These are phyloP conservation scores for Takifugu rubripes DNA, from an alignment of 2,797 vertebrate species.

Conservation along the genomic window DNA sequence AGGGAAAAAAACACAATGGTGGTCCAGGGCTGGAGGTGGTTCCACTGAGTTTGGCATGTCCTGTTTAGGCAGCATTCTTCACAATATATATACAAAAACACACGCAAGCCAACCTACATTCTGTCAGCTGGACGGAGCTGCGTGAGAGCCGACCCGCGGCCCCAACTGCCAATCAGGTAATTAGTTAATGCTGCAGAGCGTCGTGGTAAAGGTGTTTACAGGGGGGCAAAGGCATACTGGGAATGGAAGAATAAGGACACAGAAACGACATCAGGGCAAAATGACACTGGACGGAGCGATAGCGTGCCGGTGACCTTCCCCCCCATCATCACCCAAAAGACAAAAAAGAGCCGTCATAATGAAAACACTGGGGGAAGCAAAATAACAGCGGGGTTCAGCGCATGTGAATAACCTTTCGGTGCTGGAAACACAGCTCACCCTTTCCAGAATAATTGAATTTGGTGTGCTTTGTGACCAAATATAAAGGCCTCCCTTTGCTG, in stretches of 20 bases:
- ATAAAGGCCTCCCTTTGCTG: slow-evolving; percentile 74
- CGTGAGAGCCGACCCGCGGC: not conserved
- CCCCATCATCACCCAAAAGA: slow-evolving; percentile 22
- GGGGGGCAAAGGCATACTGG: slow-evolving; percentile 34
- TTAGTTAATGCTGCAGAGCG: too few species aligned
- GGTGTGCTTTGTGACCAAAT: slow-evolving; percentile 76
- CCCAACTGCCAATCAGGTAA: not conserved
- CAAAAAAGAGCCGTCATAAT: slow-evolving; percentile 70
- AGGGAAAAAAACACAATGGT: slow-evolving; percentile 49
- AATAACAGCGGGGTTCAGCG: slow-evolving; percentile 70
- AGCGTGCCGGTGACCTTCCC: slow-evolving; percentile 47
- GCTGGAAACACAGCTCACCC: slow-evolving; percentile 73
- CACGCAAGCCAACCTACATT: slow-evolving; percentile 21
- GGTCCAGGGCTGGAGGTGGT: slow-evolving; percentile 45
- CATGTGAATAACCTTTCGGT: slow-evolving; percentile 73
- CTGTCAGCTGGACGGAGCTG: slow-evolving; percentile 14
- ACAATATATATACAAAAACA: slow-evolving; percentile 57
- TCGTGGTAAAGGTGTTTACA: not conserved
- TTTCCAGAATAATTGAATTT: slow-evolving; percentile 82
- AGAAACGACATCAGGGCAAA: slow-evolving; percentile 42
- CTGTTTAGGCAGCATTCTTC: slow-evolving; percentile 71
- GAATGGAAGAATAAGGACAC: slow-evolving; percentile 32
- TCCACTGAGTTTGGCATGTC: slow-evolving; percentile 59
- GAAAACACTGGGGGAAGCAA: slow-evolving; percentile 73
- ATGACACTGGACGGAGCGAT: slow-evolving; percentile 55